Base-by-base conservation (phyloP, 2,113 vertebrate genomes). In the Ochotona princeps region DNA sequence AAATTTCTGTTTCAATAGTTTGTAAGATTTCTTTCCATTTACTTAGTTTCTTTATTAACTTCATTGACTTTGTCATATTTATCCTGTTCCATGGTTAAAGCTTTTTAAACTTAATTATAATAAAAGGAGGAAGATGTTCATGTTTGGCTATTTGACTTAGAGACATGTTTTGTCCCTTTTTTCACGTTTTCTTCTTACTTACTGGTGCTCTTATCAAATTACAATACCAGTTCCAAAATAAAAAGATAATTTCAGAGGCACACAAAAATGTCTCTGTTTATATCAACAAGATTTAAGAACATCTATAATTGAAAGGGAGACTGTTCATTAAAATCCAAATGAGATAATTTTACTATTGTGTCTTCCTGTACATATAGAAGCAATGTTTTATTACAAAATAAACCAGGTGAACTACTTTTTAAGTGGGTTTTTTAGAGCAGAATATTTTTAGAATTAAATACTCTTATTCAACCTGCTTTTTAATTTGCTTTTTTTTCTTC, bases 31-130 rank as follows among this genome's bases (percentile, higher is more conserved):
- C 60, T 94, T 88, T 83, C 38, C 51, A 94, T 84, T 90, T 94
- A 92, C 86, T 96, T 95, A 92, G 83, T 86, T 93, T 95, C 35
- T 94, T 92, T 66, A 92, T 87, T 94, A 87, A 90, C 30, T 60
- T 91, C 21, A 11, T 61, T 86, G 11, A 89, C 86, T 89, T 83
- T 20, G 75, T 92, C 32, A 70, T 47, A 83, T 92, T 92, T 92
- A 87, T 96, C 67, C 94, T 81, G 44, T 54, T 67, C 23, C 23
- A 32, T 79, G 35, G 60, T 72, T 87, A 88, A 90, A 90, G 70
- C 20, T 74, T 84, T 87, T 96, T 54, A 75, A 91, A 44, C 21
- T 94, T 95, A 32, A 86, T 90, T 86, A n/a, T 85, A 10, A 63
- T 44, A 81, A 96, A 73, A 75, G 44, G 60, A 26, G 87, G 25